These are phyloP conservation scores for Zaprionus capensis DNA, from an alignment of 1,140 invertebrate species.

Conservation along the genomic window DNA sequence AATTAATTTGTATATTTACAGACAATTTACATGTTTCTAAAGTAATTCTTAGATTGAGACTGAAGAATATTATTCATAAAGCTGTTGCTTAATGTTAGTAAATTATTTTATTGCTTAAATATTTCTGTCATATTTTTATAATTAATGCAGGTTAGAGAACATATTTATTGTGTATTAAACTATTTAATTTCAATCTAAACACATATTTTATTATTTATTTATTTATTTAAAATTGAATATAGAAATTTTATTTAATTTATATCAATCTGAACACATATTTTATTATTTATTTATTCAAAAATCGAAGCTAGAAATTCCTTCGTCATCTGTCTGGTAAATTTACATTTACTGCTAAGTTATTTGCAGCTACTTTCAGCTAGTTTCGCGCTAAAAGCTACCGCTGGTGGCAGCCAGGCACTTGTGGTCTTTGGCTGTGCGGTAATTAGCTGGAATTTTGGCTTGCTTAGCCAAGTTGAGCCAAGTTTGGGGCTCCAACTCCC, in stretches of 20 bases:
- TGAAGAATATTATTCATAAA: too few species aligned
- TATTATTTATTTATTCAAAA: neutral
- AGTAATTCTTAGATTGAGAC: too few species aligned
- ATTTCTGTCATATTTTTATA: neutral
- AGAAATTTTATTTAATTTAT: neutral
- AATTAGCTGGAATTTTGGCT: conserved; percentile 61
- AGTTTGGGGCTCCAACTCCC: conserved; percentile 7
- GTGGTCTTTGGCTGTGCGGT: conserved; percentile 47
- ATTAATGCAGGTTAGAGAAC: neutral
- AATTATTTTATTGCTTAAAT: neutral
- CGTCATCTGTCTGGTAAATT: neutral
- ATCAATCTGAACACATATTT: neutral
- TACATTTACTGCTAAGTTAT: neutral
- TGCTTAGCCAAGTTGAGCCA: conserved; percentile 38
- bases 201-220: too few species aligned
- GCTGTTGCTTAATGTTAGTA: neutral
- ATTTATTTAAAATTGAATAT: neutral
- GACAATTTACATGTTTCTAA: too few species aligned
- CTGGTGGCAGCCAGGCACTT: neutral
- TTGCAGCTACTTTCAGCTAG: neutral
- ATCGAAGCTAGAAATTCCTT: too few species aligned
- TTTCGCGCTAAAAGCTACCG: neutral
- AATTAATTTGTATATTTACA: too few species aligned
- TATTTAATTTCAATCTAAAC: neutral
- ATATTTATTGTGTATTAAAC: neutral